Base-by-base conservation (phyloP, 2,113 vertebrate species). In the Ictalurus punctatus region DNA sequence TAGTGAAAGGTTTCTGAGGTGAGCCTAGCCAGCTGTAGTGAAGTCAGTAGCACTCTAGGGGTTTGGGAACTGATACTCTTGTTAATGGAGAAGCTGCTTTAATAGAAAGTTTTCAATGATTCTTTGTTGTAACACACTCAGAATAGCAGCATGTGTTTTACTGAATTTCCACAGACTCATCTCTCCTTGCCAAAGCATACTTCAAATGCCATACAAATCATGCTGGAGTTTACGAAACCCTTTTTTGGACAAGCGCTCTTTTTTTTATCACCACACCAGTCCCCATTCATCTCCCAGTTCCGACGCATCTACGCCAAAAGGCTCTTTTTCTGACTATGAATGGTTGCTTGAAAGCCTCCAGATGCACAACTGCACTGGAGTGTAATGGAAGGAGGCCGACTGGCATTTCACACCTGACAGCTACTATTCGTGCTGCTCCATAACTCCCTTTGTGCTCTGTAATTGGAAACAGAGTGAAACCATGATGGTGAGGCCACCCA, bases 401-500 rank as follows among this genome's bases (percentile, higher is more conserved):
- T 82, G 83, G 85, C 84, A 52, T 91, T 92, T 90, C 86, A 73
- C 86, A 90, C 86, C 91, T 90, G 91, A 92, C 87, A 83, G 86
- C 74, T 73, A 52, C 83, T 84, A 81, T 48, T 82, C 14, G 48
- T 59, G 48, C 56, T 21, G 40, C 89, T 67, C 84, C 71, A 21
- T 58, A 71, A 7, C 79, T 88, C 69, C 83, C 88, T 79, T 92
- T 92, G 89, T 91, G 88, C n/a, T 89, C 34, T 73, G 88, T 88
- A 89, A 91, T 91, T 91, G 89, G 89, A 90, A 83, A 81, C 79
- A 83, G 78, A 87, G 85, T 82, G 71, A 88, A 85, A 84, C 82
- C 73, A 80, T 73, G 83, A 90, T 87, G 86, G 83, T 86, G 69
- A 89, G 67, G 71, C 85, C 88, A 83, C 78, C 85, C 88, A 89